Base-by-base conservation (phyloP, 2,797 vertebrate species). In the Coregonus suidteri region DNA sequence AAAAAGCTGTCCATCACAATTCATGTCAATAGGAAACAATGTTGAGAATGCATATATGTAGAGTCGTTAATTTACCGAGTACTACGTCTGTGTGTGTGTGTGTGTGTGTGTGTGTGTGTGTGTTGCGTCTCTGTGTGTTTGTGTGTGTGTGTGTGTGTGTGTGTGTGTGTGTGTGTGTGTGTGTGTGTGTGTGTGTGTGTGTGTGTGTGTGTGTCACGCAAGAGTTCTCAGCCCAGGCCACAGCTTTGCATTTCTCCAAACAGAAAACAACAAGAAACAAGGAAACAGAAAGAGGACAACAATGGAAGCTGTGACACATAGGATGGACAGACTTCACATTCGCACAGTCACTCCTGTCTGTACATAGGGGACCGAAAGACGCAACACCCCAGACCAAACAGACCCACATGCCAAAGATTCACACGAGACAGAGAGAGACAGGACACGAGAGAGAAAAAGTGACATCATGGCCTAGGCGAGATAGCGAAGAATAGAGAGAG, bases 171-270 rank as follows among this genome's bases (percentile, higher is more conserved):
- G 25, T 25, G 25, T 25, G 25, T 25, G 25, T 25, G 25, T 25
- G 25, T 25, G 25, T 25, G 25, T 25, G 25, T 25, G 25, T 25
- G 35, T 41, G 37, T 78, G 71, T 77, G 25, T 67, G 67, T 65
- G n/a, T 25, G 20, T 67, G 64, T 75, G 64, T 13, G 15, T 75
- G 65, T 34, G 67, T 56, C 25, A 20, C 18, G 73, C 35, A 71
- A 70, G 76, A 77, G 68, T 71, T 51, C 41, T 20, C 20, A 47
- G n/a, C 18, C n/a, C 75, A 56, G 41, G 34, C 16, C 64, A 74
- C 74, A 53, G 77, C 75, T 77, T 41, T 75, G 81, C 65, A 87
- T 11, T 82, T 85, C 79, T 77, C 76, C 37, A 78, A 76, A 74
- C 78, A 72, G 77, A 80, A 87, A 82, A 84, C 77, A 78, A 62